Conservation (phyloP, 1,140 invertebrate genomes). For the Euborellia annulipes region DNA sequence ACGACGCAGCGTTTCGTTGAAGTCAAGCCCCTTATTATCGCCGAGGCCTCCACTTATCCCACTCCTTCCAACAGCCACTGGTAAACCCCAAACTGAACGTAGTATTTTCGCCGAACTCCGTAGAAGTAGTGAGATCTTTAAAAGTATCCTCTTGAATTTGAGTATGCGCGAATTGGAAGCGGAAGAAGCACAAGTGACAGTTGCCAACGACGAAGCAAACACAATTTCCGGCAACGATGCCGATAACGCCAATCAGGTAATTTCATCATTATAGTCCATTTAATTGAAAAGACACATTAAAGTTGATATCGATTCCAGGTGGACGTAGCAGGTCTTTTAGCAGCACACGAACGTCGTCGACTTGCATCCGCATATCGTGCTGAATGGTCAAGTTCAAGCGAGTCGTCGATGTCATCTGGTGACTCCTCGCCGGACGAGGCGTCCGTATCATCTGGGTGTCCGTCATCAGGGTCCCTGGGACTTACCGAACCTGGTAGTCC, state of each 20-base stretch:
- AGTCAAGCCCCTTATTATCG: slow-evolving; percentile 19
- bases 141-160: slow-evolving; percentile 27
- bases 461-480: background rate
- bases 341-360: slow-evolving; percentile 24
- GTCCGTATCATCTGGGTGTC: slow-evolving; percentile 1
- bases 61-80: slow-evolving; percentile 7
- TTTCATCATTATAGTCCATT: too few relatives aligned
- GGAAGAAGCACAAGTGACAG: background rate
- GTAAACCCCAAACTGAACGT: slow-evolving; percentile 12
- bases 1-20: slow-evolving; percentile 24
- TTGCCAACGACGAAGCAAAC: background rate
- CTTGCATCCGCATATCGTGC: slow-evolving; percentile 14
- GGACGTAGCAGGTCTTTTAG: slow-evolving; percentile 24
- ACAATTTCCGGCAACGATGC: too few relatives aligned
- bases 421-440: too few relatives aligned
- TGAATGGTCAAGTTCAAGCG: slow-evolving; percentile 5
- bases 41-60: slow-evolving; percentile 1
- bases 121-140: slow-evolving; percentile 28
- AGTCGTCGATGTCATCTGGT: background rate
- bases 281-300: too few relatives aligned
- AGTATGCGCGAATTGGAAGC: slow-evolving; percentile 22
- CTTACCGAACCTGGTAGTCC: slow-evolving; percentile 9
- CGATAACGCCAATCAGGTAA: too few relatives aligned
- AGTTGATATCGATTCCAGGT: slow-evolving; percentile 8
- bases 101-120: slow-evolving; percentile 28